Percentiles rank a stretch among this genome's conserved stretches.
Conservation (phyloP, 2,888 invertebrate genomes). For the Gasteruption jaculator region DNA sequence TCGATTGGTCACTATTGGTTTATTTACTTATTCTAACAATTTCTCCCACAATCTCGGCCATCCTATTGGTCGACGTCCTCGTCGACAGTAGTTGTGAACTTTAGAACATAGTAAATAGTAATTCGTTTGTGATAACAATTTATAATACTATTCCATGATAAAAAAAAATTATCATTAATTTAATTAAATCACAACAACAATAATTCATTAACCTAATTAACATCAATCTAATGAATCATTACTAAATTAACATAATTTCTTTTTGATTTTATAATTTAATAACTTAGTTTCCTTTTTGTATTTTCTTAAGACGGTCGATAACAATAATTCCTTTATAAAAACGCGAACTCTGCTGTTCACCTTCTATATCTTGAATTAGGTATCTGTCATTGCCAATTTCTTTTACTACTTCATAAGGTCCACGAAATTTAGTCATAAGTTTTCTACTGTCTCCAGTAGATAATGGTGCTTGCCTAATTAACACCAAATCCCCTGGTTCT, state of each 20-base stretch:
- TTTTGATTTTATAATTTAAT: too few relatives aligned
- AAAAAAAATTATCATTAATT: too few relatives aligned
- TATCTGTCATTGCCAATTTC: slow-evolving; percentile 17
- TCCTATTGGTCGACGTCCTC: slow-evolving; percentile 10
- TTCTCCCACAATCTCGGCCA: slow-evolving; percentile 9
- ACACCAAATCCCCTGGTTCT: slow-evolving; percentile 14
- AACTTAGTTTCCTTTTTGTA: slow-evolving; percentile 11
- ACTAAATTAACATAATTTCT: too few relatives aligned
- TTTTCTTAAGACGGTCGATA: slow-evolving; percentile 13
- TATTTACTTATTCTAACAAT: too few relatives aligned
- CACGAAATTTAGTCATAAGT: slow-evolving; percentile 16
- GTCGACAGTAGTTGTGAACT: slow-evolving; percentile 4
- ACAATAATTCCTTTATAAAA: slow-evolving; percentile 16
- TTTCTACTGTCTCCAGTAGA: slow-evolving; percentile 16
- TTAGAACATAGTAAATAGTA: background rate
- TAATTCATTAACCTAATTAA: too few relatives aligned
- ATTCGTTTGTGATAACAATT: too few relatives aligned
- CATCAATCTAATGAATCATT: too few relatives aligned
- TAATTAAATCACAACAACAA: too few relatives aligned
- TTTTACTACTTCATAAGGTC: slow-evolving; percentile 20
- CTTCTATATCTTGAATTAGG: slow-evolving; percentile 18
- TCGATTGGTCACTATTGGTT: too few relatives aligned
- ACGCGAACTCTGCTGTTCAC: slow-evolving; percentile 17
- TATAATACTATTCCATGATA: too few relatives aligned
- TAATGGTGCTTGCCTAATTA: slow-evolving; percentile 13